Conservation (phyloP, 2,797 vertebrate species). For the Enteromius argenteus region DNA sequence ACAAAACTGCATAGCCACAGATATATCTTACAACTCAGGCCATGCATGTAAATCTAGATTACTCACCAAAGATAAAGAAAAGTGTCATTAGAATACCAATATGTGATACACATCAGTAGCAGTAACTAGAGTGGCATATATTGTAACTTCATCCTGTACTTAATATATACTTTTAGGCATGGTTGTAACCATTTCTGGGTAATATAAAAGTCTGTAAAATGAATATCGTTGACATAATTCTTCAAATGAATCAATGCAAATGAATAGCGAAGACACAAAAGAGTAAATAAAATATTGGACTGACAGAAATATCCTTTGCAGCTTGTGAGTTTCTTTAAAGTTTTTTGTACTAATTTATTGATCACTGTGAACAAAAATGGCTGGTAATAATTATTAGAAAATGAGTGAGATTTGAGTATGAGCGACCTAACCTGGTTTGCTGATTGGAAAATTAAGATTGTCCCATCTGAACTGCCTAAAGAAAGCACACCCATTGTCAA, state of each 20-base stretch:
- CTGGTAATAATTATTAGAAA: slow-evolving; percentile 15
- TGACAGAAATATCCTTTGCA: not conserved
- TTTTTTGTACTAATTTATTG: slow-evolving; percentile 28
- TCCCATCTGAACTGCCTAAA: slow-evolving; percentile 16
- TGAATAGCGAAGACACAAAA: not conserved
- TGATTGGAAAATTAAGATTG: not conserved
- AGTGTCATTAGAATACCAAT: slow-evolving; percentile 2
- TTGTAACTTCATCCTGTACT: not conserved
- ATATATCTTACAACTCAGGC: slow-evolving; percentile 8
- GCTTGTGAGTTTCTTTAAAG: not conserved
- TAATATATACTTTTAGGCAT: not conserved
- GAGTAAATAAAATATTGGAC: slow-evolving; percentile 14
- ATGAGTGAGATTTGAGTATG: not conserved
- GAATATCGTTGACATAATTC: not conserved
- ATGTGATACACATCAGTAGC: not conserved
- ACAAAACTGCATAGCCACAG: slow-evolving; percentile 3
- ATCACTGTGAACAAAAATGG: slow-evolving; percentile 21
- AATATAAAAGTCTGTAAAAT: not conserved
- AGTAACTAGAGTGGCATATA: not conserved
- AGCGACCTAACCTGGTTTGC: not conserved
- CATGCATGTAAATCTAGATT: slow-evolving; percentile 13
- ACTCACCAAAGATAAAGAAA: not conserved
- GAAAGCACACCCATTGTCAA: not conserved
- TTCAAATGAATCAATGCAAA: slow-evolving; percentile 16
- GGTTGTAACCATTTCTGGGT: not conserved